Percentiles rank a stretch among this genome's conserved stretches.
Conservation (phyloP, 1,140 invertebrate species). For the Telenomus remus region DNA sequence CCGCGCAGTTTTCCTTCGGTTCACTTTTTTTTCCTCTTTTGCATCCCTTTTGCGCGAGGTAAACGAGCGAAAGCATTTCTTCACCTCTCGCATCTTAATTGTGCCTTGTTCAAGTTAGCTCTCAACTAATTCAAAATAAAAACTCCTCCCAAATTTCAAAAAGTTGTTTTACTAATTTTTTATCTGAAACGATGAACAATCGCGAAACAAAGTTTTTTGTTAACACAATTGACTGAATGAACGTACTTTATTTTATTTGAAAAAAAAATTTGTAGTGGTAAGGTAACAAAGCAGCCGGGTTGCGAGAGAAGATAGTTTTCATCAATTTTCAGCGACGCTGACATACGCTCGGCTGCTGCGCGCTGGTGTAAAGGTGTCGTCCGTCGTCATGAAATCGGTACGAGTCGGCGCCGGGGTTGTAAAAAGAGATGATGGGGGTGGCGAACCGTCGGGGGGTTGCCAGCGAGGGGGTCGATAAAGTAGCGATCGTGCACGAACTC, state of each 20-base stretch:
- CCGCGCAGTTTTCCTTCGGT: neutral
- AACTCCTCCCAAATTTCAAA: no score
- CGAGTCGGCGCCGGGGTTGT: constrained; percentile 35
- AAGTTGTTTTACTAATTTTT: no score
- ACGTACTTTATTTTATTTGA: no score
- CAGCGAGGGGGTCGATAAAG: constrained; percentile 73
- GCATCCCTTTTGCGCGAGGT: constrained; percentile 13
- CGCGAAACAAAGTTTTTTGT: no score
- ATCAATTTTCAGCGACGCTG: constrained; percentile 57
- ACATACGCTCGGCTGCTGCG: constrained; percentile 33
- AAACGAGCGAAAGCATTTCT: constrained; percentile 41
- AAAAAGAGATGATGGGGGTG: constrained; percentile 20
- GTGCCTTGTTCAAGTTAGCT: constrained; percentile 9
- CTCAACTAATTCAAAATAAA: constrained; percentile 12
- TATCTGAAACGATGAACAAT: no score
- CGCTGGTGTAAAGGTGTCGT: constrained; percentile 51
- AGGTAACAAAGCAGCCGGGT: constrained; percentile 7
- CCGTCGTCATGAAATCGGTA: constrained; percentile 55
- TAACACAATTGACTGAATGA: no score
- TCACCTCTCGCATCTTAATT: constrained; percentile 39
- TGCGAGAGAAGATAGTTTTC: constrained; percentile 49
- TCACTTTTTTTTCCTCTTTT: constrained; percentile 11
- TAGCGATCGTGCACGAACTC: constrained; percentile 75
- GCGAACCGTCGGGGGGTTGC: neutral
- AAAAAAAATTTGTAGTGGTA: no score